Conservation (phyloP, 2,888 invertebrate genomes). For the Sphaerophoria rueppellii region DNA sequence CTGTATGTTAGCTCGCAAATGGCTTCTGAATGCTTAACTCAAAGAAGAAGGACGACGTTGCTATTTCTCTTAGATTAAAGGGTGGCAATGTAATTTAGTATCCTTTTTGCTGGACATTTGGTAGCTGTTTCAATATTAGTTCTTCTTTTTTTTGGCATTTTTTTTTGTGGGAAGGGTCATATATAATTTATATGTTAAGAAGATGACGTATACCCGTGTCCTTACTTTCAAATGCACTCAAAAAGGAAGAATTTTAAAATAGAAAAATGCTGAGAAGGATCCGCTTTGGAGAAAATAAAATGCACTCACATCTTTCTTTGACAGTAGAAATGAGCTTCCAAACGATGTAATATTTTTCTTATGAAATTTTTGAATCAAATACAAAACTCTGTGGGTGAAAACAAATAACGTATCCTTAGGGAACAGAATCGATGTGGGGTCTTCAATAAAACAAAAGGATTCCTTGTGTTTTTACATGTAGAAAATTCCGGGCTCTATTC, state of each 20-base stretch:
- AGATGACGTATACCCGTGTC: not conserved
- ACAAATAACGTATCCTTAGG: slow-evolving; percentile 11
- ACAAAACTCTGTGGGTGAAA: not conserved
- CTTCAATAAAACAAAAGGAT: too few relatives aligned
- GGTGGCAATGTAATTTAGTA: slow-evolving; percentile 15
- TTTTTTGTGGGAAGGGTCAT: not conserved
- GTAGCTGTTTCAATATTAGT: slow-evolving; percentile 4
- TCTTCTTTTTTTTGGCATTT: not conserved
- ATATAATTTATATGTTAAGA: slow-evolving; percentile 4
- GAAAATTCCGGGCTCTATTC: too few relatives aligned
- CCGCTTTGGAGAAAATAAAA: not conserved
- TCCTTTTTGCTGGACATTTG: slow-evolving; percentile 14
- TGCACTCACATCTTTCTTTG: slow-evolving; percentile 3
- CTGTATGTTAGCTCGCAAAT: slow-evolving; percentile 14
- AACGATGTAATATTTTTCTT: not conserved
- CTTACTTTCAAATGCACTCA: not conserved
- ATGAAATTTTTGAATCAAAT: not conserved
- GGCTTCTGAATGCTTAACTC: not conserved
- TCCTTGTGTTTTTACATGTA: too few relatives aligned
- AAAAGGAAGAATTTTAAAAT: not conserved
- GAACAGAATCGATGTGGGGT: not conserved
- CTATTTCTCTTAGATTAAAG: not conserved
- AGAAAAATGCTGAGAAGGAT: not conserved
- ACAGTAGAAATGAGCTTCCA: not conserved
- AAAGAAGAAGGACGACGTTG: slow-evolving; percentile 6